Percentiles rank a stretch among this genome's conserved stretches.
These are phyloP conservation scores for Saguinus midas DNA, from an alignment of 2,113 vertebrate species.

Conservation along the genomic window DNA sequence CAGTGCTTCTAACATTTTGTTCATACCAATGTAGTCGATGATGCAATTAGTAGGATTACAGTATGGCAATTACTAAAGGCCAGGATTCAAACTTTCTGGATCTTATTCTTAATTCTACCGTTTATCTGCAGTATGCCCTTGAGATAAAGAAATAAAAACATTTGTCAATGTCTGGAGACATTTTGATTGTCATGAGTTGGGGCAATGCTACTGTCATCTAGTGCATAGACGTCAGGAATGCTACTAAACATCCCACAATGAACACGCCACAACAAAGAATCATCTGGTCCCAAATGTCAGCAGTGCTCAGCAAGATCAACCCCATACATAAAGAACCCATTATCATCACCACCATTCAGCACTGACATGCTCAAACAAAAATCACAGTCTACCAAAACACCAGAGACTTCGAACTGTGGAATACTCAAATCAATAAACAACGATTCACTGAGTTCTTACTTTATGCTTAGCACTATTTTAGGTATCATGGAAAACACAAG, in stretches of 20 bases:
- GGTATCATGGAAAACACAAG: neutral
- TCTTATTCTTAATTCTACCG: neutral
- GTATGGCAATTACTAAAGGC: neutral
- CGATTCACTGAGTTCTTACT: neutral
- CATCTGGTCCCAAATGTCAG: neutral
- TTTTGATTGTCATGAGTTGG: neutral
- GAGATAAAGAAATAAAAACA: conserved; percentile 16
- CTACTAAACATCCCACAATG: neutral
- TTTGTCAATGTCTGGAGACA: neutral
- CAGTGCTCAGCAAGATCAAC: neutral
- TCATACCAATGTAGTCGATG: neutral
- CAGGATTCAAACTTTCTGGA: neutral
- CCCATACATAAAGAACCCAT: neutral
- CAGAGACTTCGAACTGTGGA: neutral
- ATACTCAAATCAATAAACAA: neutral
- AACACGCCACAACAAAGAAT: neutral
- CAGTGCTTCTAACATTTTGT: neutral
- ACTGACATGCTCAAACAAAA: neutral
- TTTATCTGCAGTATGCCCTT: neutral
- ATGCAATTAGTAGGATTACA: neutral
- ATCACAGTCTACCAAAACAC: neutral
- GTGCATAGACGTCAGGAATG: neutral
- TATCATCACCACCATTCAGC: neutral
- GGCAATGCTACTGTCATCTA: neutral
- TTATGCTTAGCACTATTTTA: neutral